Evolutionary conservation across 1,140 invertebrate genomes (phyloP).

Genomic region (Drosophila lowei): DNA sequence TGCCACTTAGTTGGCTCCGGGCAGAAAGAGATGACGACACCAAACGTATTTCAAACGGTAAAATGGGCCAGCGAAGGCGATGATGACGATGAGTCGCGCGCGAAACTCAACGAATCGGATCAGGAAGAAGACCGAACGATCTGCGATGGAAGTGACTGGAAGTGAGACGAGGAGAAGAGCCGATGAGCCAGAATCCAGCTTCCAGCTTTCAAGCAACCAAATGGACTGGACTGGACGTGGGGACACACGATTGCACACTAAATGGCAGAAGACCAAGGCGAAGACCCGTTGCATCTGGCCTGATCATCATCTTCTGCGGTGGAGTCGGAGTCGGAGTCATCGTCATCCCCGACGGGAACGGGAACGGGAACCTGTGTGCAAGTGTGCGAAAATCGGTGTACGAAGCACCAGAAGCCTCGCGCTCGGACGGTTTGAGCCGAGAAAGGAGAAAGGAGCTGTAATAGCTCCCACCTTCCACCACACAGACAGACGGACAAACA

Average conservation of each 20-base stretch:
- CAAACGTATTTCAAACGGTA: constrained; percentile 72
- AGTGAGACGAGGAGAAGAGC: neutral
- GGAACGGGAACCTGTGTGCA: constrained; percentile 33
- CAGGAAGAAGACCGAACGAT: constrained; percentile 24
- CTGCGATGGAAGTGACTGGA: constrained; percentile 1
- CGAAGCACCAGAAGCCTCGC: constrained; percentile 37
- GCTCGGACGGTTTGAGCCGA: constrained; percentile 5
- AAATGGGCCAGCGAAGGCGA: constrained; percentile 21
- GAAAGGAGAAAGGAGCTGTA: constrained; percentile 72
- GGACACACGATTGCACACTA: constrained; percentile 79
- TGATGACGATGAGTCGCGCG: neutral
- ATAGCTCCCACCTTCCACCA: constrained; percentile 17
- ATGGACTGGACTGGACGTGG: constrained; percentile 72
- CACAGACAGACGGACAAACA: constrained; percentile 9
- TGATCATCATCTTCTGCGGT: constrained; percentile 19
- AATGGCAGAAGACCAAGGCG: constrained; percentile 56
- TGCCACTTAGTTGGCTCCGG: constrained; percentile 28
- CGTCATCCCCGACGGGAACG: constrained; percentile 38
- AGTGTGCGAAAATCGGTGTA: constrained; percentile 20
- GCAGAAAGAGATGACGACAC: constrained; percentile 8
- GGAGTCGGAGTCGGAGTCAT: constrained; percentile 34
- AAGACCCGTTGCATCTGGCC: constrained; percentile 58
- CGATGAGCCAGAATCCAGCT: constrained; percentile 1
- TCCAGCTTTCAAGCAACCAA: constrained; percentile 25
- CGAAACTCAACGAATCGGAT: constrained; percentile 24